A percentile compares a stretch with the other conserved stretches of the same genome.
These are phyloP conservation scores for Crocallis elinguaria DNA, from an alignment of 2,888 invertebrate species.

Conservation along the genomic window DNA sequence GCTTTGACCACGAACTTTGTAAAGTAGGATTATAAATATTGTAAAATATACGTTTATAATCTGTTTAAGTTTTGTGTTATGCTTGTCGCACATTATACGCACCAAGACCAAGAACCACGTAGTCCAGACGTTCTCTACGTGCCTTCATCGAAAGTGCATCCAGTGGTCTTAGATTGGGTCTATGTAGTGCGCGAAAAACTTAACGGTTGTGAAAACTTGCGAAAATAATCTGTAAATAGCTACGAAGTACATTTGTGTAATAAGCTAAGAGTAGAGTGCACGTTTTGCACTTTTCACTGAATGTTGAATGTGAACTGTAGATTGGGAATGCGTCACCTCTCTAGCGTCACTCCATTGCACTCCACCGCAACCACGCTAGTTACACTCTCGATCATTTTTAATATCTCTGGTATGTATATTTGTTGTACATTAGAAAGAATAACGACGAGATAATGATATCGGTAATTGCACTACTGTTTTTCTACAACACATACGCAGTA, in stretches of 20 bases:
- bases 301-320: slow-evolving; percentile 81
- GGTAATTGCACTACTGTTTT: not conserved
- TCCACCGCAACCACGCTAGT: slow-evolving; percentile 4
- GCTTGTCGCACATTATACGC: too few relatives aligned
- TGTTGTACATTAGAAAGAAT: not conserved
- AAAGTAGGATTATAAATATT: too few relatives aligned
- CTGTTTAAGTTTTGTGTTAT: too few relatives aligned
- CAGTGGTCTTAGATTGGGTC: too few relatives aligned
- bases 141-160: too few relatives aligned
- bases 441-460: not conserved
- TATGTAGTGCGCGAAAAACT: too few relatives aligned
- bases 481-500: not conserved
- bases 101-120: too few relatives aligned
- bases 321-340: slow-evolving; percentile 58
- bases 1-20: too few relatives aligned
- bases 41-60: too few relatives aligned
- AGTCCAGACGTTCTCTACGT: too few relatives aligned
- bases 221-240: slow-evolving; percentile 3
- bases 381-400: not conserved
- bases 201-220: not conserved
- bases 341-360: slow-evolving; percentile 22
- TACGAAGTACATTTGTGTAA: slow-evolving; percentile 34
- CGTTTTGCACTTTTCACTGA: slow-evolving; percentile 46
- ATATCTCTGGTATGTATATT: not conserved
- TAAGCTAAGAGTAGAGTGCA: slow-evolving; percentile 57